phyloP scores from a whole-genome alignment of 2,113 vertebrate genomes.

The Lepidiolamprologus cunningtoni region DNA sequence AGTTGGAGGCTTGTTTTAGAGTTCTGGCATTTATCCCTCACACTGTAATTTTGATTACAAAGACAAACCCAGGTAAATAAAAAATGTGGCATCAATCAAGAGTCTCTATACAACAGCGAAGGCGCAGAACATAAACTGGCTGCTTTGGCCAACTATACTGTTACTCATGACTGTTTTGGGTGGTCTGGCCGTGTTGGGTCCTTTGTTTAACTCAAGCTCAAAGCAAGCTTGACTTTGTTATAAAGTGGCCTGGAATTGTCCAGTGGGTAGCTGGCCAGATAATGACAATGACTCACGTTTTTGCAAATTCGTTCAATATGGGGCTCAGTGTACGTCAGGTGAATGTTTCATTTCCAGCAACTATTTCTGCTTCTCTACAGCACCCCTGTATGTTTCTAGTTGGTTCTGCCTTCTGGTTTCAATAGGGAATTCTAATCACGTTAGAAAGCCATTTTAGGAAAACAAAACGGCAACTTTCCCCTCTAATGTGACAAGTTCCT shows the following conservation, averaged over 20 bases:
- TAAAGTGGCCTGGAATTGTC: background rate
- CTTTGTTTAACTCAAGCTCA: conserved; percentile 28
- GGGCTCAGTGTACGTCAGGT: background rate
- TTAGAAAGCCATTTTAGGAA: background rate
- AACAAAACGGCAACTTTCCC: conserved; percentile 8
- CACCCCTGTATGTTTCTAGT: background rate
- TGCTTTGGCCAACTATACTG: background rate
- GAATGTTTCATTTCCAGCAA: background rate
- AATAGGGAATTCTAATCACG: conserved; percentile 4
- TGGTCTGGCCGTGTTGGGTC: conserved; percentile 32
- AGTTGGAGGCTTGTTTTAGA: conserved; percentile 30
- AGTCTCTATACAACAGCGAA: conserved; percentile 8
- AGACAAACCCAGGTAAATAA: conserved; percentile 20
- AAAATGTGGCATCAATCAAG: conserved; percentile 59
- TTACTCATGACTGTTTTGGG: conserved; percentile 38
- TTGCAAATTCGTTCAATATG: conserved; percentile 14
- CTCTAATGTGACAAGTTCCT: conserved; percentile 18
- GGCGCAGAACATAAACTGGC: conserved; percentile 11
- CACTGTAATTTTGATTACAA: conserved; percentile 55
- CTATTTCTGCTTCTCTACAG: background rate
- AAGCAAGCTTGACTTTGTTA: background rate
- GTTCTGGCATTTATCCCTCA: conserved; percentile 49
- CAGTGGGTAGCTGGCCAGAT: conserved; percentile 4
- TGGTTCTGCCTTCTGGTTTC: background rate
- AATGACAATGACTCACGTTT: background rate